A percentile compares a stretch with the other conserved stretches of the same genome.
Conservation (phyloP, 2,888 invertebrate genomes). For the Vesta saturnalis region DNA sequence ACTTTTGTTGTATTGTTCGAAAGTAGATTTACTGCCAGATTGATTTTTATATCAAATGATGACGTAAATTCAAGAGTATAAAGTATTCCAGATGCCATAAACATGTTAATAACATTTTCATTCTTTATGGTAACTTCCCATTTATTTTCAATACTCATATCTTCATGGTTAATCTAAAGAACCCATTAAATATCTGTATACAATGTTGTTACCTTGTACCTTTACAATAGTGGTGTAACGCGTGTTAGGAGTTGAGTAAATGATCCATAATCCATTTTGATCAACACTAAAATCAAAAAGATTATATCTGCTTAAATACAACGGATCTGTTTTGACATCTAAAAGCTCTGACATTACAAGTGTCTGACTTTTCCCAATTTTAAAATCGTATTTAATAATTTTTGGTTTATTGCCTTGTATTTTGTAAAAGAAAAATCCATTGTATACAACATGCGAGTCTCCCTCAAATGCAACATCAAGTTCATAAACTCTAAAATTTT, state of each 20-base stretch:
- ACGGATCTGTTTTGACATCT: constrained; percentile 66
- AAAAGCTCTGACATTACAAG: constrained; percentile 63
- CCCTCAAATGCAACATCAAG: constrained; percentile 71
- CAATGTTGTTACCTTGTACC: constrained; percentile 66
- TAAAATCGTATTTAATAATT: constrained; percentile 73
- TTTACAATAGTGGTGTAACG: constrained; percentile 90
- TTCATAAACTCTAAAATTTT: constrained; percentile 25
- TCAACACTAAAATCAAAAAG: constrained; percentile 95
- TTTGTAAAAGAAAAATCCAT: constrained; percentile 91
- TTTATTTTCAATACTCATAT: neutral
- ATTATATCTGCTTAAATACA: constrained; percentile 83
- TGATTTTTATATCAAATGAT: neutral
- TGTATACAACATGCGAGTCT: constrained; percentile 92
- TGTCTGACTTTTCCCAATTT: constrained; percentile 58
- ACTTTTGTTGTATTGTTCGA: neutral
- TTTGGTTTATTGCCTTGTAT: constrained; percentile 70
- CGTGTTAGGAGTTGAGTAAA: constrained; percentile 81
- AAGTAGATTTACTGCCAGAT: neutral
- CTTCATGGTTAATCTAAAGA: neutral
- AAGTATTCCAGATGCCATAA: neutral
- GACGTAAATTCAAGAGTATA: constrained; percentile 2
- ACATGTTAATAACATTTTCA: neutral
- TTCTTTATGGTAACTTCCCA: neutral
- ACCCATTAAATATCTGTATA: too few species aligned
- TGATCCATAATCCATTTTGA: constrained; percentile 97